Percentiles rank a stretch among this genome's conserved stretches.
phyloP scores from a whole-genome alignment of 2,113 vertebrate genomes.

The Passerina amoena region DNA sequence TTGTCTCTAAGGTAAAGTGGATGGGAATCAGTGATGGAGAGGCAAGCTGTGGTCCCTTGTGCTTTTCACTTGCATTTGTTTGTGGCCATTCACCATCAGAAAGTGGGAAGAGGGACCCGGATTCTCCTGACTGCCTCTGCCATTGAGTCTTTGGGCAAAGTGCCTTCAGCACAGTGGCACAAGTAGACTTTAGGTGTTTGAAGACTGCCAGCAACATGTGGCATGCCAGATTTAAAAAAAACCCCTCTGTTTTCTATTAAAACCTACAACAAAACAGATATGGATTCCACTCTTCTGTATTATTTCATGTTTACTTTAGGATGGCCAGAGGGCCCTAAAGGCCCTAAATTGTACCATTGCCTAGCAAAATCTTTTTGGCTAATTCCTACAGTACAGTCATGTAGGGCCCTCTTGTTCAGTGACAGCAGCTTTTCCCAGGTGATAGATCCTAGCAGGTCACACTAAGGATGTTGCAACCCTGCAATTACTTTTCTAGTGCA shows the following conservation, averaged over 20 bases:
- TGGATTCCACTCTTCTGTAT: background rate
- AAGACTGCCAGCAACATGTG: background rate
- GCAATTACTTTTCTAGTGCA: background rate
- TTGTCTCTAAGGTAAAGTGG: background rate
- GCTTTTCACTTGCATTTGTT: background rate
- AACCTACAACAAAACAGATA: background rate
- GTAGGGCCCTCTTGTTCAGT: background rate
- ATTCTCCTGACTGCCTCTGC: background rate
- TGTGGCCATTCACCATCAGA: background rate
- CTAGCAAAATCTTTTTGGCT: background rate
- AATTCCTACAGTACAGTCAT: background rate
- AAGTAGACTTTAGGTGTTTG: background rate
- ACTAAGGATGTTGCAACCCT: background rate
- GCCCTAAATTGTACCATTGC: background rate
- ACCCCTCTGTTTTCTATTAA: background rate
- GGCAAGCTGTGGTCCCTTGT: background rate
- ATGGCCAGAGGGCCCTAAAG: background rate
- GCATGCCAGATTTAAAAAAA: background rate
- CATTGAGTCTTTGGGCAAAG: background rate
- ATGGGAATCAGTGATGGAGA: background rate
- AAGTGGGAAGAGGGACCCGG: background rate
- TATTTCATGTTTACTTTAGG: background rate
- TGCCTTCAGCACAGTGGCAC: background rate
- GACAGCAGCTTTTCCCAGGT: background rate
- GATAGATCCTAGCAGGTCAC: background rate